A percentile compares a stretch with the other conserved stretches of the same genome.
Conservation (phyloP, 2,113 vertebrate genomes). For the Meles meles region DNA sequence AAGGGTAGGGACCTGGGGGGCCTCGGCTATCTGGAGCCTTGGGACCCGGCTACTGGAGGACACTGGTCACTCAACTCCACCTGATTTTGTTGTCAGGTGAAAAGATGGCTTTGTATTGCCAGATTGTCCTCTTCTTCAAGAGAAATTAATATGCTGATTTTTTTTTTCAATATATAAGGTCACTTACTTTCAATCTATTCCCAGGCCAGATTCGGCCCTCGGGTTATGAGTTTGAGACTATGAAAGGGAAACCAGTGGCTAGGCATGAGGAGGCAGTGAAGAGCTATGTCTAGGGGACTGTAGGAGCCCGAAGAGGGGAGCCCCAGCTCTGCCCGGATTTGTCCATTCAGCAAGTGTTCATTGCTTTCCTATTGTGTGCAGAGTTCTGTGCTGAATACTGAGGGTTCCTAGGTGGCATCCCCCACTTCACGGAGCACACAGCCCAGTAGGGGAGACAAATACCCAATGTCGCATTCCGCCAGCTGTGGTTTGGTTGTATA, state of each 20-base stretch:
- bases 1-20: neutral
- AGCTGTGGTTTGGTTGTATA: neutral
- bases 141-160: neutral
- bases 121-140: neutral
- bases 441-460: fast-evolving
- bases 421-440: fast-evolving
- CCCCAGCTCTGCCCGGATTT: neutral
- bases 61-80: neutral
- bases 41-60: neutral
- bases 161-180: neutral
- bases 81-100: neutral
- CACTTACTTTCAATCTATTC: neutral
- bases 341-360: neutral
- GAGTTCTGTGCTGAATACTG: neutral
- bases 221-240: neutral
- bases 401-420: neutral
- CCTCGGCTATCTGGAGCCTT: neutral
- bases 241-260: neutral
- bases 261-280: too few species aligned
- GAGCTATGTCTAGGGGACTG: neutral
- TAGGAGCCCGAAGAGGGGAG: neutral
- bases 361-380: fast-evolving
- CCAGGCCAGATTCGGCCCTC: neutral
- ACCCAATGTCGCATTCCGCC: fast-evolving
- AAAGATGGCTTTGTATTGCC: neutral